Percentiles rank a stretch among this genome's conserved stretches.
Conservation (phyloP, 2,888 invertebrate species). For the Halictus quadricinctus region DNA sequence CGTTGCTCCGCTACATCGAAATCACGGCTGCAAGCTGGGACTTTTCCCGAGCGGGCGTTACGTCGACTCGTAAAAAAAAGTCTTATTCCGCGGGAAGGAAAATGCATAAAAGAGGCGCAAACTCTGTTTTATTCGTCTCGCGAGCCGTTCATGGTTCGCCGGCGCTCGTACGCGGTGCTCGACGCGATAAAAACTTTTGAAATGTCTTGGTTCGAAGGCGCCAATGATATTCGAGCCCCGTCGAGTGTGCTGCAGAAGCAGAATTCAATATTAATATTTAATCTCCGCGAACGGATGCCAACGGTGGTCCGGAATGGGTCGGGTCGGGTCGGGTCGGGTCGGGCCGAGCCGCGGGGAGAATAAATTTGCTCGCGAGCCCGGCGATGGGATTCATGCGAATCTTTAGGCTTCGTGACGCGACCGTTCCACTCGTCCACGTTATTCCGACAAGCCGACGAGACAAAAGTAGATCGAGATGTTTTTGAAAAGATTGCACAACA, state of each 20-base stretch:
- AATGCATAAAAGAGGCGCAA: slow-evolving; percentile 43
- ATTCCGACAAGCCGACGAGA: not conserved
- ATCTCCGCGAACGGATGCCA: slow-evolving; percentile 19
- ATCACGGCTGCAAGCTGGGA: slow-evolving; percentile 34
- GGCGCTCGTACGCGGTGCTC: slow-evolving; percentile 24
- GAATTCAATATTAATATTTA: slow-evolving; percentile 54
- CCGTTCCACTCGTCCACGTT: not conserved
- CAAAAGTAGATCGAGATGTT: not conserved
- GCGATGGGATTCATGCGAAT: slow-evolving; percentile 20
- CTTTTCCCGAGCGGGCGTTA: slow-evolving; percentile 37
- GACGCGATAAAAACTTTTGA: slow-evolving; percentile 48
- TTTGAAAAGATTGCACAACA: too few species aligned
- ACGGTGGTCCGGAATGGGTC: not conserved
- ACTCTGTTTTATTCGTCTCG: slow-evolving; percentile 37
- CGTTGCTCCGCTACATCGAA: not conserved
- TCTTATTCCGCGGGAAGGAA: slow-evolving; percentile 39
- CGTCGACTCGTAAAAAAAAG: slow-evolving; percentile 42
- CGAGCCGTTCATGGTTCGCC: slow-evolving; percentile 20
- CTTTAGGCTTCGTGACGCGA: not conserved
- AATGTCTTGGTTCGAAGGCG: slow-evolving; percentile 26
- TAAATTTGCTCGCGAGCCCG: slow-evolving; percentile 25
- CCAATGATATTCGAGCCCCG: slow-evolving; percentile 27
- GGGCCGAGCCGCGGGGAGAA: not conserved
- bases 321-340: not conserved
- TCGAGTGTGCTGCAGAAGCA: not conserved